Base-by-base conservation (phyloP, 2,888 invertebrate genomes). In the Coronaproctus castanopsis region DNA sequence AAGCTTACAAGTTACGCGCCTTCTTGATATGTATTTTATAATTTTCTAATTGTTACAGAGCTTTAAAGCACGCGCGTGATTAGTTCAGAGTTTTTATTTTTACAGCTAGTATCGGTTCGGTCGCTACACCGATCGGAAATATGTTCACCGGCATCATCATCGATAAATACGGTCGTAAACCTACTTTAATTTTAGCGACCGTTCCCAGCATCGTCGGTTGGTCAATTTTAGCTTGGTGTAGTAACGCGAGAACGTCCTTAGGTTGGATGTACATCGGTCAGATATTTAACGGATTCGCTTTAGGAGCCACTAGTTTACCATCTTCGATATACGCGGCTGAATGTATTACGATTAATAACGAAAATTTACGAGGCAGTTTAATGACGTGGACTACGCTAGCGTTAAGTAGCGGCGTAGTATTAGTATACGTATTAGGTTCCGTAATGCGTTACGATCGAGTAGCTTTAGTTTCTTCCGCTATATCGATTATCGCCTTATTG, bases 241-340 rank as follows among this genome's bases (percentile, higher is more conserved):
- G n/a, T n/a, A n/a, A n/a, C n/a, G 68, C 57, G 72, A 73, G 64
- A 52, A 67, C 60, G 2, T 61, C 61, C 20, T 55, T 67, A 24
- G 52, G 59, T 2, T 65, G 63, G 48, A 58, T 69, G 19, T 66
- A 66, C 54, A 57, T 62, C 0, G 69, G 69, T 0, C 62, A 68
- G 19, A 57, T 68, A 5, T 63, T 78, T 1, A 68, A 72, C 0
- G 78, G 68, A 21, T 21, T 65, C 19, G 66, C 66, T 10, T 64
- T 65, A 50, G 79, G 79, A 0, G 67, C 78, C 57, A 74, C 76
- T 2, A 75, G 77, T 52, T 73, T 75, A 10, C 76, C 78, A 0
- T 74, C 78, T 1, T 74, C 77, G 2, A 74, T 78, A 21, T 79
- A 79, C 64, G 72, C 75, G 64, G 76, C 77, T 0, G 79, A 79